Base-by-base conservation (phyloP, 2,113 vertebrate genomes). In the Leuciscus idus region DNA sequence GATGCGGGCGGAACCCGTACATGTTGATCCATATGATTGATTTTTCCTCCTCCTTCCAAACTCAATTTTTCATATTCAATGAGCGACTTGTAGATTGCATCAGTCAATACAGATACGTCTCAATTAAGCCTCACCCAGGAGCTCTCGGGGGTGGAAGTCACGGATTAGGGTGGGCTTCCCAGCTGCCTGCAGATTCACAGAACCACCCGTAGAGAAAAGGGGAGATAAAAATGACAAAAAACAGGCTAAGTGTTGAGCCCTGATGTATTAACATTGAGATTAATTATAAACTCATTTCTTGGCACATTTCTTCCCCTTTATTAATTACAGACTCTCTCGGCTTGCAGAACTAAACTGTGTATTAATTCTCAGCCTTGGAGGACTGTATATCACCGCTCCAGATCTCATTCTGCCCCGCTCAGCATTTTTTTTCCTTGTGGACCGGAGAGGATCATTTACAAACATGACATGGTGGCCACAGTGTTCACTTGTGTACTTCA, bases 1-100 rank as follows among this genome's bases (percentile, higher is more conserved):
- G 84, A 89, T 91, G 87, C 86, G 30, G 85, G 86, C 88, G 90
- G 75, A 86, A 83, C 68, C 90, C 36, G 91, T 90, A 91, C 92
- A 93, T 91, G 92, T 89, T 92, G 93, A 95, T 95, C 94, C 81
- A 95, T 95, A 95, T 89, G 91, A 95, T 95, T 93, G 94, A 95
- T 95, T 91, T 90, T 85, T 87, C 83, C 66, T 87, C 77, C 73
- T 87, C 72, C 89, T 88, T 89, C 85, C 88, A 86, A 90, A 84
- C 90, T 92, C 89, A 89, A 95, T 95, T 94, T 94, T 95, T 95
- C 94, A 94, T 94, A 93, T 94, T 94, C 93, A 94, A 90, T 93
- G 92, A 93, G 88, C 84, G 90, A 94, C 93, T 93, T 93, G 93
- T 92, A 94, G 92, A 93, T 95, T 93, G 90, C 90, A 82, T 91